Percentiles rank a stretch among this genome's conserved stretches.
phyloP scores from a whole-genome alignment of 1,140 invertebrate genomes.

The Elymnias hypermnestra region DNA sequence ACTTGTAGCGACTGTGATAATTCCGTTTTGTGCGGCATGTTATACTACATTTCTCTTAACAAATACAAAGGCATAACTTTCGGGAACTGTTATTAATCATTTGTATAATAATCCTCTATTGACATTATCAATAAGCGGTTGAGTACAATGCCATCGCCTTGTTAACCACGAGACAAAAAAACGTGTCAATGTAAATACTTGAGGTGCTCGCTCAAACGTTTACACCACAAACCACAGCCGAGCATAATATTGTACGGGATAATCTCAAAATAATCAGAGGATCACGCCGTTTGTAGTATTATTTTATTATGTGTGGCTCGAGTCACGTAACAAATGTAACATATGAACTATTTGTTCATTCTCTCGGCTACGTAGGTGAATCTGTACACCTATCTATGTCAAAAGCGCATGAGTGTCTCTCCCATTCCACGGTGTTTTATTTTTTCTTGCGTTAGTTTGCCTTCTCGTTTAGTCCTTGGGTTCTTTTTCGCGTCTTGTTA shows the following conservation, averaged over 20 bases:
- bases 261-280: constrained; percentile 21
- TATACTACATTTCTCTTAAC: constrained; percentile 18
- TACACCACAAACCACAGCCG: constrained; percentile 37
- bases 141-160: constrained; percentile 57
- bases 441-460: constrained; percentile 43
- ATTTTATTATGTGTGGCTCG: constrained; percentile 14
- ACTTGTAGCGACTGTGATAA: background rate
- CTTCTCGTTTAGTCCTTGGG: constrained; percentile 47
- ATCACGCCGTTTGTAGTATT: constrained; percentile 14
- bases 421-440: constrained; percentile 33
- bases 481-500: constrained; percentile 49
- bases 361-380: constrained; percentile 33
- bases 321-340: constrained; percentile 14
- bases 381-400: constrained; percentile 38
- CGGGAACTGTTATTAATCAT: constrained; percentile 45
- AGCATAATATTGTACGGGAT: constrained; percentile 20
- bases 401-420: constrained; percentile 28
- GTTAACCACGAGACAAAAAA: constrained; percentile 63
- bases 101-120: constrained; percentile 56
- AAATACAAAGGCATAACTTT: constrained; percentile 20
- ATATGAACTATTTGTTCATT: constrained; percentile 16
- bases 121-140: constrained; percentile 57
- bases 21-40: constrained; percentile 10
- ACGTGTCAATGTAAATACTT: constrained; percentile 65
- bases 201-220: constrained; percentile 38